Conservation (phyloP, 2,888 invertebrate species). For the Papilio gigon region DNA sequence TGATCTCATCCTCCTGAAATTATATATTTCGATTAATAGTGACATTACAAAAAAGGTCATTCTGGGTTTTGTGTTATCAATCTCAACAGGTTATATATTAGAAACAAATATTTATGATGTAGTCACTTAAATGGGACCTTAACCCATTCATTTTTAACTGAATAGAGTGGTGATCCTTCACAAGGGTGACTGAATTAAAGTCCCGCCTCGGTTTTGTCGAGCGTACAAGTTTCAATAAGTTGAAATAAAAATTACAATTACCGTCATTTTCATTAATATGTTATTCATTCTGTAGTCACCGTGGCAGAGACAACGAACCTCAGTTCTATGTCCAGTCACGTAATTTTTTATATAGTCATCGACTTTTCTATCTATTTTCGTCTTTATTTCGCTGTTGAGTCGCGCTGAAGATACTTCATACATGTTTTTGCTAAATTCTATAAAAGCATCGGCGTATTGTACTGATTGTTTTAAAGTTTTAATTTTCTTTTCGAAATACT, state of each 20-base stretch:
- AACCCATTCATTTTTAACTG: no score
- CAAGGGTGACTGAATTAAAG: no score
- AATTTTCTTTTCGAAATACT: constrained; percentile 54
- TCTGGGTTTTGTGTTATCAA: no score
- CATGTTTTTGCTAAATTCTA: constrained; percentile 45
- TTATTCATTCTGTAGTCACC: constrained; percentile 69
- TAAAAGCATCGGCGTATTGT: constrained; percentile 1
- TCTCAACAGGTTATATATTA: no score
- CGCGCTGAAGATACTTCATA: constrained; percentile 44
- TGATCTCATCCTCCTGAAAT: constrained; percentile 54
- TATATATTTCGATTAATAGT: background rate
- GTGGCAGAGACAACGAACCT: constrained; percentile 57
- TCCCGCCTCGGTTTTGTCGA: no score
- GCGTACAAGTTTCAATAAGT: no score
- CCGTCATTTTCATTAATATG: constrained; percentile 57
- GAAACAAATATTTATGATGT: no score
- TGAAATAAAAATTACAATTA: constrained; percentile 46
- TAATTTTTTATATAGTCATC: constrained; percentile 47
- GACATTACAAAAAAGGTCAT: no score
- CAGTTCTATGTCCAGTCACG: constrained; percentile 45
- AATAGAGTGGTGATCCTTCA: no score
- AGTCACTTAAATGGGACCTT: no score
- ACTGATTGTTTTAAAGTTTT: constrained; percentile 43
- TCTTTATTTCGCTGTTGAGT: constrained; percentile 49
- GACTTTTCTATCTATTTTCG: constrained; percentile 48